These are phyloP conservation scores for Tanypteryx hageni DNA, from an alignment of 2,888 invertebrate genomes.

Conservation along the genomic window DNA sequence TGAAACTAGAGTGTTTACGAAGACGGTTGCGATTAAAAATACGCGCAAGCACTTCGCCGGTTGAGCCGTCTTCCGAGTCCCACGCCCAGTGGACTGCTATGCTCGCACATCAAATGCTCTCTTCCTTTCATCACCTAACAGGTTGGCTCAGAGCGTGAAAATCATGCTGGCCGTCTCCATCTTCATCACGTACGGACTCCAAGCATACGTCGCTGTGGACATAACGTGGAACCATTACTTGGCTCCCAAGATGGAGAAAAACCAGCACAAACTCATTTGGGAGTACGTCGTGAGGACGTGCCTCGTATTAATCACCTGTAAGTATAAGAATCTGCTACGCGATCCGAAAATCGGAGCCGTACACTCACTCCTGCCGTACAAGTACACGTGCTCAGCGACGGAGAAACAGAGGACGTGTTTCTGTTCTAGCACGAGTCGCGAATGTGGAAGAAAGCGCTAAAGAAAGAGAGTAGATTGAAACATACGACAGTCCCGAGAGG, in stretches of 20 bases:
- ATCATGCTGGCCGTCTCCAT: slow-evolving; percentile 87
- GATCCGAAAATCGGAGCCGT: not conserved
- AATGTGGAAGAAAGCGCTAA: slow-evolving; percentile 74
- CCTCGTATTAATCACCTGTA: slow-evolving; percentile 90
- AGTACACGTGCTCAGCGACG: not conserved
- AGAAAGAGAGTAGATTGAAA: too few relatives aligned
- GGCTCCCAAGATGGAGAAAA: slow-evolving; percentile 79
- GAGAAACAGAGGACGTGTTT: slow-evolving; percentile 71
- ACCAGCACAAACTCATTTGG: slow-evolving; percentile 80
- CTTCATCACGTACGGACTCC: slow-evolving; percentile 93
- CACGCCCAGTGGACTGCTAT: too few relatives aligned
- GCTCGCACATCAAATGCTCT: too few relatives aligned
- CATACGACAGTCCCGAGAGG: too few relatives aligned
- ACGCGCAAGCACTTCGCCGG: too few relatives aligned
- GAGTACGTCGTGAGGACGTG: slow-evolving; percentile 88
- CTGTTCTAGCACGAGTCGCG: too few relatives aligned
- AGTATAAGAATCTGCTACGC: slow-evolving; percentile 75
- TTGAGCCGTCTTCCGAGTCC: too few relatives aligned
- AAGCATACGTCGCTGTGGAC: slow-evolving; percentile 96
- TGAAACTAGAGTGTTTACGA: too few relatives aligned
- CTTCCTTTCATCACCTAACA: slow-evolving; percentile 73
- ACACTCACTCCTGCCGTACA: not conserved
- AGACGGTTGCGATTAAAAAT: too few relatives aligned
- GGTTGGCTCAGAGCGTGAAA: slow-evolving; percentile 85
- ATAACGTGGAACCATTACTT: slow-evolving; percentile 93